A percentile compares a stretch with the other conserved stretches of the same genome.
phyloP scores from a whole-genome alignment of 2,888 invertebrate genomes.

The Synanthedon myopaeformis region DNA sequence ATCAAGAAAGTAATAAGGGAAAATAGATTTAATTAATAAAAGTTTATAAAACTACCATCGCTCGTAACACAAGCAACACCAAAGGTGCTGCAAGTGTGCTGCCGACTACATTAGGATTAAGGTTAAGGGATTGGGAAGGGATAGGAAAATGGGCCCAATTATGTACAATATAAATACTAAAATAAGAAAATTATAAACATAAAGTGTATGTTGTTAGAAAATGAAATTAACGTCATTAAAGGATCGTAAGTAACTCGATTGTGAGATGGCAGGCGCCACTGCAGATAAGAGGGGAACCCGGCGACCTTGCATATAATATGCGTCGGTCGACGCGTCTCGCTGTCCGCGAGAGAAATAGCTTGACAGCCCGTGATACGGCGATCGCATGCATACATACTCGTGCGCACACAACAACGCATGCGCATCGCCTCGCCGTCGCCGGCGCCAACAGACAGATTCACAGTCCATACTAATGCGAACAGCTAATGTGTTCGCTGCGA shows the following conservation, averaged over 20 bases:
- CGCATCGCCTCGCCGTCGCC: conserved; percentile 2
- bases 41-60: too few species aligned
- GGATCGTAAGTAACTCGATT: conserved; percentile 27
- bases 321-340: conserved; percentile 20
- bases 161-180: too few species aligned
- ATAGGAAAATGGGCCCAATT: too few species aligned
- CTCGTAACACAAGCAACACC: too few species aligned
- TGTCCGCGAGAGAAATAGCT: conserved; percentile 25
- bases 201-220: too few species aligned
- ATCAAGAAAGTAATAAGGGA: too few species aligned
- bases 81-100: too few species aligned
- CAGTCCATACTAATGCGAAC: conserved; percentile 6
- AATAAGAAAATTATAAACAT: too few species aligned
- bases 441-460: background rate
- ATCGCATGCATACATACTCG: conserved; percentile 32
- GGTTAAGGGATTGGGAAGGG: too few species aligned
- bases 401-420: conserved; percentile 35
- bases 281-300: conserved; percentile 52
- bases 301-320: conserved; percentile 47
- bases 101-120: too few species aligned
- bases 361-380: conserved; percentile 33
- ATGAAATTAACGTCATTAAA: conserved; percentile 21
- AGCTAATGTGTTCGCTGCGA: background rate
- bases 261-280: conserved; percentile 29
- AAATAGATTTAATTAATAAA: too few species aligned